Evolutionary conservation across 2,888 invertebrate genomes (phyloP).

Genomic region (Anticlea derivata): DNA sequence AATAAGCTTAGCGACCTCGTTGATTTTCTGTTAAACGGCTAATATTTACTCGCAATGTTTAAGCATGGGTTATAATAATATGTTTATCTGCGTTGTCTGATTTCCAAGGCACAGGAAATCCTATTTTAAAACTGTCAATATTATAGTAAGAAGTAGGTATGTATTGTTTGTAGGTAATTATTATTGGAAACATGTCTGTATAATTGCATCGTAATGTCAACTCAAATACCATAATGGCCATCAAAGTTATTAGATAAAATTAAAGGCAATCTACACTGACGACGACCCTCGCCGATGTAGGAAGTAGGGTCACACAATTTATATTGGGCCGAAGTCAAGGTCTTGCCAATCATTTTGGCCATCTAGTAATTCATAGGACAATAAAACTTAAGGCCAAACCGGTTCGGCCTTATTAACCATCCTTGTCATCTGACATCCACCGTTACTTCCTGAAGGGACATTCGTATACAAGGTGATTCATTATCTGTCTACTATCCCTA

Average conservation of each 20-base stretch:
- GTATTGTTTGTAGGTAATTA: neutral
- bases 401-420: constrained; percentile 57
- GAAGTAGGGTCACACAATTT: constrained; percentile 78
- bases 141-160: too few relatives aligned
- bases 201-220: constrained; percentile 2
- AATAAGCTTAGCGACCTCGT: constrained; percentile 10
- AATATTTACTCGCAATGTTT: constrained; percentile 19
- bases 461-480: too few relatives aligned
- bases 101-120: constrained; percentile 34
- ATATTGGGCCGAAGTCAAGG: constrained; percentile 79
- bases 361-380: constrained; percentile 74
- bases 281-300: constrained; percentile 71
- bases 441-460: constrained; percentile 34
- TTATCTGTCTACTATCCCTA: too few relatives aligned
- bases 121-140: constrained; percentile 27
- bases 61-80: constrained; percentile 7
- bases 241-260: constrained; percentile 54
- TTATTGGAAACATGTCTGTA: neutral
- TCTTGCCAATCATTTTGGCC: constrained; percentile 75
- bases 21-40: constrained; percentile 10
- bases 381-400: constrained; percentile 70
- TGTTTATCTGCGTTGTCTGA: constrained; percentile 17
- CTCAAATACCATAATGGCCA: constrained; percentile 37
- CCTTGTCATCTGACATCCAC: constrained; percentile 33
- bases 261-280: constrained; percentile 65